phyloP scores from a whole-genome alignment of 2,888 invertebrate genomes.

The Drosophila bunnanda region DNA sequence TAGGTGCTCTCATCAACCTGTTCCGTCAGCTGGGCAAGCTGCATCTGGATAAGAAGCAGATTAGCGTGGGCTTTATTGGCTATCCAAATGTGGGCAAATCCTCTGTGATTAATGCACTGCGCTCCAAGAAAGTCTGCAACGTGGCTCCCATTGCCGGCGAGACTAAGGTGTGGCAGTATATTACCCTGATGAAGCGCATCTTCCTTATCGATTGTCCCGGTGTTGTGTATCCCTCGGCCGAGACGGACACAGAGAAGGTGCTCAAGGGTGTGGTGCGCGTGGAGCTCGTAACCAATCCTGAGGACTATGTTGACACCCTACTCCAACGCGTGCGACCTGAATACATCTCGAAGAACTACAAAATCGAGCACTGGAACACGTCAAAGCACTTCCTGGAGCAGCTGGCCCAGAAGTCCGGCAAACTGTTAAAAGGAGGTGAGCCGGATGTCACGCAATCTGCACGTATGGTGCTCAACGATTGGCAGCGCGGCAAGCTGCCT shows the following conservation, averaged over 20 bases:
- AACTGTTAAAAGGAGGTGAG: constrained; percentile 98
- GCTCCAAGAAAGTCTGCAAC: constrained; percentile 99
- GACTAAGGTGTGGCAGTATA: constrained; percentile 99
- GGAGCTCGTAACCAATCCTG: constrained; percentile 96
- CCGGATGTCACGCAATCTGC: constrained; percentile 95
- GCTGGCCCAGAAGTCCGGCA: constrained; percentile 93
- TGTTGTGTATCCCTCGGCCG: constrained; percentile 98
- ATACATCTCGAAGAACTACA: constrained; percentile 96
- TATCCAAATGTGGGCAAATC: constrained; percentile 99
- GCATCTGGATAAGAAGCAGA: constrained; percentile 98
- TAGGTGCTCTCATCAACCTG: constrained; percentile 95
- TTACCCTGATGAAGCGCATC: constrained; percentile 98
- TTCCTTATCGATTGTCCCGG: constrained; percentile 99
- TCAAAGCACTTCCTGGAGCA: constrained; percentile 96
- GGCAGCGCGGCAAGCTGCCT: constrained; percentile 98
- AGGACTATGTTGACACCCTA: constrained; percentile 96
- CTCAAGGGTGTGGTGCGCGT: constrained; percentile 99
- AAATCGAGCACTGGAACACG: constrained; percentile 92
- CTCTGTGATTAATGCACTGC: constrained; percentile 97
- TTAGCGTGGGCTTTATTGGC: constrained; percentile 99
- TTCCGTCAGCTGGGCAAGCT: constrained; percentile 97
- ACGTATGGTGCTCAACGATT: constrained; percentile 98
- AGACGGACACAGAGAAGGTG: constrained; percentile 97
- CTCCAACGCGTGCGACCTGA: constrained; percentile 94
- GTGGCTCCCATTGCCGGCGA: constrained; percentile 99